Base-by-base conservation (phyloP, 2,888 invertebrate species). In the Thalpophila matura region DNA sequence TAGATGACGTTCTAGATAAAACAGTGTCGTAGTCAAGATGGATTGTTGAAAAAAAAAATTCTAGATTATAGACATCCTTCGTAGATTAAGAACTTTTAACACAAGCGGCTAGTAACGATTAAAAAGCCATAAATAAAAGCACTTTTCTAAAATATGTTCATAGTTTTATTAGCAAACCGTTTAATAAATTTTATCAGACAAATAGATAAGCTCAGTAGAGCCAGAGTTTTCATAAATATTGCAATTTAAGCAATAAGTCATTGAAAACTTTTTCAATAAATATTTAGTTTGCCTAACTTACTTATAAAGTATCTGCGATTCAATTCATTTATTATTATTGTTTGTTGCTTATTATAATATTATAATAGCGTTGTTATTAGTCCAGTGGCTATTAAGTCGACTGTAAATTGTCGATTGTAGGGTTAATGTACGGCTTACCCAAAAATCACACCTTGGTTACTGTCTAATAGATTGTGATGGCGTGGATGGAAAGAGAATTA, bases 201-300 rank as follows among this genome's bases (percentile, higher is more conserved):
- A 51, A 51, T 9, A 64, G 47, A 57, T 37, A 51, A 72, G 26
- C 12, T 24, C 33, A 14, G 45, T 53, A 20, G 27, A 62, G 49
- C 24, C 27, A 10, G n/a, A 45, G 20, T 58, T 43, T 27, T 43
- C 22, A 45, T 27, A 46, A 68, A 60, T 24, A 58, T 29, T 56
- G 51, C 10, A 51, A 49, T 53, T 55, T 55, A 12, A 43, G 24
- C 37, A 42, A 38, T 68, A 66, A 79, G 50, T 68, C 24, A 68
- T 35, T 51, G 18, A 5, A 59, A 79, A 77, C 61, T 77, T 77
- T 72, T 66, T 62, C 77, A 64, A 77, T 80, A 73, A 69, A 80
- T 79, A 77, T 66, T 76, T 61, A 72, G 59, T 65, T 63, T 24
- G 18, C 7, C 40, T 66, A 77, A 65, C 65, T 54, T 62, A 59